Conservation (phyloP, 2,888 invertebrate genomes). For the Sminthurinus aureus region DNA sequence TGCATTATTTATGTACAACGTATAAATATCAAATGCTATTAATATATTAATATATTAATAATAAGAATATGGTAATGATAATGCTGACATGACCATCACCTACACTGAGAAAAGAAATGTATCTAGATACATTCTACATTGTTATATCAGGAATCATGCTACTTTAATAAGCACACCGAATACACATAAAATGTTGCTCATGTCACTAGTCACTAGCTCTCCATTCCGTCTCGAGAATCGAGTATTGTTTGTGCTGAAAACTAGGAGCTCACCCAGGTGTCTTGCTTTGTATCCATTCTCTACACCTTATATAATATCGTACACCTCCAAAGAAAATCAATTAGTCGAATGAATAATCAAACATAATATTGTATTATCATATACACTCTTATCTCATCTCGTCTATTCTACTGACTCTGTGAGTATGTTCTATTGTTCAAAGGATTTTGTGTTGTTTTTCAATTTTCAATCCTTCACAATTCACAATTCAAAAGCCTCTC, state of each 20-base stretch:
- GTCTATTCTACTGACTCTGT: not conserved
- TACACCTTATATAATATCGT: no score
- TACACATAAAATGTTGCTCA: not conserved
- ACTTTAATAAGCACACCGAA: not conserved
- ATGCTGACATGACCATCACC: constrained; percentile 32
- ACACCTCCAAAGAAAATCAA: not conserved
- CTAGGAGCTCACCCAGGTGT: not conserved
- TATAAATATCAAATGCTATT: not conserved
- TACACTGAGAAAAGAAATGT: constrained; percentile 3
- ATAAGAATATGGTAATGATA: not conserved
- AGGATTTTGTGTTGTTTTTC: not conserved
- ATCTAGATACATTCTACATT: not conserved
- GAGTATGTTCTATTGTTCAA: not conserved
- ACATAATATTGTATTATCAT: not conserved
- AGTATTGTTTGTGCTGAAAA: not conserved
- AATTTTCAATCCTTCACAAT: not conserved
- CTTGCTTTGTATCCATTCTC: no score
- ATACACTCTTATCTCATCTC: not conserved
- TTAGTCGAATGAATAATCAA: not conserved
- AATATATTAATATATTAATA: no score
- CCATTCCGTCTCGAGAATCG: not conserved
- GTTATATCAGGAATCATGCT: not conserved
- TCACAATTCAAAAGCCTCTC: not conserved
- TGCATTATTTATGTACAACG: no score
- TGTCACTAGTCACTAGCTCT: not conserved